phyloP scores from a whole-genome alignment of 2,888 invertebrate species.

The Drosophila testacea region DNA sequence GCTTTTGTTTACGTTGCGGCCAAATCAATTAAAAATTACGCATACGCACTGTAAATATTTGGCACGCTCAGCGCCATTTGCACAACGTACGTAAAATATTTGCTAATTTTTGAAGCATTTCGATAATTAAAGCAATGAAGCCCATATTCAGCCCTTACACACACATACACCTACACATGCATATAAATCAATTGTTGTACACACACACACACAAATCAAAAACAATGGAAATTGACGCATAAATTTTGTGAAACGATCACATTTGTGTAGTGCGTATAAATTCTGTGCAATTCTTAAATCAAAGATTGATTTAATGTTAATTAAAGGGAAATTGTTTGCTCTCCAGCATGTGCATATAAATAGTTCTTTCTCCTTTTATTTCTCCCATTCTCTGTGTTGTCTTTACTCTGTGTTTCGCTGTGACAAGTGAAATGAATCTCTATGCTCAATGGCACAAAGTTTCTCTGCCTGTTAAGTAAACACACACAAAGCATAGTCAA shows the following conservation, averaged over 20 bases:
- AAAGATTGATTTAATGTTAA: conserved; percentile 74
- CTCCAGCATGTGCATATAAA: conserved; percentile 58
- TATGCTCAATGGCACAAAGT: conserved; percentile 38
- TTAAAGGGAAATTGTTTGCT: conserved; percentile 72
- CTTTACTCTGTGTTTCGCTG: conserved; percentile 14
- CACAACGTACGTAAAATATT: conserved; percentile 58
- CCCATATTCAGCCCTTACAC: neutral
- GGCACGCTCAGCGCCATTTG: conserved; percentile 58
- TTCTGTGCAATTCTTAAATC: conserved; percentile 27
- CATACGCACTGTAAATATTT: conserved; percentile 79
- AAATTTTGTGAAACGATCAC: conserved; percentile 29
- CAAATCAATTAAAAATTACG: conserved; percentile 82
- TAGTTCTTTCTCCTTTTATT: conserved; percentile 34
- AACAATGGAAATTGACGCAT: conserved; percentile 39
- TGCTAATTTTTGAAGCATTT: conserved; percentile 59
- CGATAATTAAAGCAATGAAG: conserved; percentile 50
- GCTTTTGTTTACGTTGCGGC: conserved; percentile 66
- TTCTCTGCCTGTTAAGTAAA: conserved; percentile 64
- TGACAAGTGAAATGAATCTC: conserved; percentile 75
- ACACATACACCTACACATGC: neutral
- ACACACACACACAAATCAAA: conserved; percentile 2
- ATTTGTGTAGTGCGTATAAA: conserved; percentile 7
- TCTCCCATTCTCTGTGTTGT: neutral
- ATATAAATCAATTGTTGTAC: conserved; percentile 28
- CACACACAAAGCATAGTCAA: conserved; percentile 59